Evolutionary conservation across 2,113 vertebrate genomes (phyloP), one percentile per base, ranked within the genome.

Genomic region (Dipodomys stephensi): DNA sequence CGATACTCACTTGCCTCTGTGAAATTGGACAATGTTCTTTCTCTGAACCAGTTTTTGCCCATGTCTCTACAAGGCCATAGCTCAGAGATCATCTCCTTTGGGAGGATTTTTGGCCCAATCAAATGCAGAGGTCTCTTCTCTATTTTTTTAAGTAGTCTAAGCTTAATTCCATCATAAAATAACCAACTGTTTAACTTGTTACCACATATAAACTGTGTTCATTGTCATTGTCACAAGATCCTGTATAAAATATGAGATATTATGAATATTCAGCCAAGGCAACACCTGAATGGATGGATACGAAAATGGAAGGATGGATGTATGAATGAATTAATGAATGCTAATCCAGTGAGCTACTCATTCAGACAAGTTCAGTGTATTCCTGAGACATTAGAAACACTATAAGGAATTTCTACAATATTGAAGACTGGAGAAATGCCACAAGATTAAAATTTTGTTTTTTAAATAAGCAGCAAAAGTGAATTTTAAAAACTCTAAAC

Each of bases 321-420:
- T 25, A 49, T 67, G 53, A 46, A 35, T 74, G 28, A 88, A 46
- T 6, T 16, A 60, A 39, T 62, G 18, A 53, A 3, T 83, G 7
- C 5, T 60, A 62, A 65, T 76, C 68, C 57, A 84, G 11, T 44
- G 79, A 77, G 8, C 76, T 83, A 84, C 8, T 77, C 83, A 84
- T n/a, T 25, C 32, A 82, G 23, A 68, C 4, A 49, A 73, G 39
- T 76, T 19, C 77, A 80, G 4, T 77, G 19, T 83, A 18, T 89
- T 8, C n/a, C 53, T 69, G 8, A 77, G 62, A 72, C 91, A 53
- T 6, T 74, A 78, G 39, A 84, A 94, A 68, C 20, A 74, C 11
- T 79, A 82, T 35, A 16, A 85, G n/a, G 15, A 93, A 79, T 93
- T 85, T 87, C 57, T 96, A 32, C 81, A 94, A 35, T 77, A 89